Base-by-base conservation (phyloP, 2,888 invertebrate genomes). In the Branchipolynoe longqiensis region DNA sequence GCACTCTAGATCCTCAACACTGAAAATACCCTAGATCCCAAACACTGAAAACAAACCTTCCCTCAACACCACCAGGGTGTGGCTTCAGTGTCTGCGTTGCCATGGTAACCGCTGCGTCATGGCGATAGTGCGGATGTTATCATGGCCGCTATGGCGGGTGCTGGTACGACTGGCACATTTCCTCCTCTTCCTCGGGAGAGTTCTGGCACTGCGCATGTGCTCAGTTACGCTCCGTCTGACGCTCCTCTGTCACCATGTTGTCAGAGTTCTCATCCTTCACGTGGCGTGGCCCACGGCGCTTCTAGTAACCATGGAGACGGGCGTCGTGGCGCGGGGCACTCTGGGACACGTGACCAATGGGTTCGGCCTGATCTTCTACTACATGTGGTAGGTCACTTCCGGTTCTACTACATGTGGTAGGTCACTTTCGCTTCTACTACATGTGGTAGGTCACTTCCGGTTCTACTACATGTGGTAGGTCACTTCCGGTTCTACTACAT, bases 261-360 rank as follows among this genome's bases (percentile, higher is more conserved):
- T 69, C 36, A 69, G 69, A 38, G 69, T 69, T 69, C 69, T 69
- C 18, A 33, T 69, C 69, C 22, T 33, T 1, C 14, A 1, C 22
- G 69, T 69, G 36, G 1, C 38, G 6, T 69, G 22, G 22, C 69
- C 69, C 18, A 69, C 69, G 1, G 36, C 36, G 69, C 33, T 33
- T 33, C 69, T 69, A 22, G 69, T 69, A 3, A 38, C 38, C 69
- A 69, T 69, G 69, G 69, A 69, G 38, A 69, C 69, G 0, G 33
- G 36, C 6, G 69, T 69, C 14, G 33, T 33, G 33, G 22, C 38
- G 14, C 69, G 69, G 14, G 69, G 69, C 22, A n/a, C 69, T 8
- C 33, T 69, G 6, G 22, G 69, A 0, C 69, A 69, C 69, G 14
- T 38, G 1, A 38, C 12, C 36, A 0, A 33, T 8, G 69, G 69